Evolutionary conservation across 2,113 vertebrate species (phyloP).

Genomic region (Cairina moschata): DNA sequence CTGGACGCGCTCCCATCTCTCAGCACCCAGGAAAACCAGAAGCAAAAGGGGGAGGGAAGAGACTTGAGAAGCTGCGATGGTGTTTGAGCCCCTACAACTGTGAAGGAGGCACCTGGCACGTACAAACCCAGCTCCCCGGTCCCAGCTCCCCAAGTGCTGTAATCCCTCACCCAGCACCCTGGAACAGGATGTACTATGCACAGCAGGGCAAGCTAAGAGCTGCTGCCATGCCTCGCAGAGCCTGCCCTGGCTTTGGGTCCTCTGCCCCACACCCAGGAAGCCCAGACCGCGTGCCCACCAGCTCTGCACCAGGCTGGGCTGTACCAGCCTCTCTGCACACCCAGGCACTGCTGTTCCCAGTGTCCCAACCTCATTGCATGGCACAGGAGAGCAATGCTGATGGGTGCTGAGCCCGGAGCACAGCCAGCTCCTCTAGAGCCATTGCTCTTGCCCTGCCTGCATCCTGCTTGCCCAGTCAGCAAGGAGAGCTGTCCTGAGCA

Average conservation of each 20-base stretch:
- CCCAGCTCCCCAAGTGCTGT: neutral
- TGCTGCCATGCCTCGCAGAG: neutral
- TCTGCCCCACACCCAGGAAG: neutral
- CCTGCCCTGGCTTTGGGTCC: neutral
- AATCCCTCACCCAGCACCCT: neutral
- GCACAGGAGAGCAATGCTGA: neutral
- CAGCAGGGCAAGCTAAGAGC: neutral
- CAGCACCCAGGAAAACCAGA: constrained; percentile 59
- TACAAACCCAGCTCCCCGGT: neutral
- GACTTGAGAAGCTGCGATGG: constrained; percentile 26
- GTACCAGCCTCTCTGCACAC: neutral
- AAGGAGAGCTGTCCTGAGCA: neutral
- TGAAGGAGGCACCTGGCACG: neutral
- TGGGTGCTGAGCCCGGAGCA: neutral
- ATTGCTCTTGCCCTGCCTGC: too few relatives aligned
- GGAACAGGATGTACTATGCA: neutral
- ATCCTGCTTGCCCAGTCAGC: neutral
- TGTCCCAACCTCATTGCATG: neutral
- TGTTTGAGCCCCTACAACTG: constrained; percentile 1
- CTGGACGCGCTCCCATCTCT: constrained; percentile 12
- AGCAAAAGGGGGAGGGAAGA: constrained; percentile 55
- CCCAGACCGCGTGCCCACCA: neutral
- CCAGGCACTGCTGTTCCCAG: neutral
- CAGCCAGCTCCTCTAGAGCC: neutral
- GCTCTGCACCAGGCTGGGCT: neutral